Percentiles rank a stretch among this genome's conserved stretches.
Conservation (phyloP, 1,140 invertebrate genomes). For the Cyphomyrmex costatus region DNA sequence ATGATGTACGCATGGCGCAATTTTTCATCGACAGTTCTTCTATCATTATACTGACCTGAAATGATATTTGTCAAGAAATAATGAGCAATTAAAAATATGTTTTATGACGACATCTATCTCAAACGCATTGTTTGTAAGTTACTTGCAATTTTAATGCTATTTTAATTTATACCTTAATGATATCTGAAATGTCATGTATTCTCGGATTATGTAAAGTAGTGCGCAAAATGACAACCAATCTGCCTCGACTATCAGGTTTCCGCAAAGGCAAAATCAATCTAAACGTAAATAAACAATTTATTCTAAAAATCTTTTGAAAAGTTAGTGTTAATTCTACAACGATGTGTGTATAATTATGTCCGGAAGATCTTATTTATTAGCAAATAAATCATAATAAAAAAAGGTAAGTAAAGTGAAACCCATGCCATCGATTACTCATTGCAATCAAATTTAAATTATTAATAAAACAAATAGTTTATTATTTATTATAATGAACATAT, state of each 20-base stretch:
- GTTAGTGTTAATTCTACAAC: too few relatives aligned
- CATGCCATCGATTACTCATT: too few relatives aligned
- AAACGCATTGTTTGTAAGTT: neutral
- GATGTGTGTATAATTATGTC: too few relatives aligned
- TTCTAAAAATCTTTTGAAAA: neutral
- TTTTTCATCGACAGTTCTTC: conserved; percentile 85
- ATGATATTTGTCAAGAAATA: neutral
- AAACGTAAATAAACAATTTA: conserved; percentile 4
- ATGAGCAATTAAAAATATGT: neutral
- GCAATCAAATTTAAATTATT: too few relatives aligned
- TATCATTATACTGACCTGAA: conserved; percentile 87
- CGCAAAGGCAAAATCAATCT: conserved; percentile 88
- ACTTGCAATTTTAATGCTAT: neutral
- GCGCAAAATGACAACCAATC: conserved; percentile 88
- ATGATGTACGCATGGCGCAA: neutral
- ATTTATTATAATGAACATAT: too few relatives aligned
- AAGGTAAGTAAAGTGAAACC: too few relatives aligned
- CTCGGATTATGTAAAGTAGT: conserved; percentile 88
- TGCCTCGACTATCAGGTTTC: conserved; percentile 85
- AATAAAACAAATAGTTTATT: too few relatives aligned
- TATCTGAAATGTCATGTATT: conserved; percentile 87
- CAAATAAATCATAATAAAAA: neutral
- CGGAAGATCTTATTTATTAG: too few relatives aligned
- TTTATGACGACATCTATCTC: neutral
- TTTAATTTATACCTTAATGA: conserved; percentile 86